Evolutionary conservation across 2,888 invertebrate genomes (phyloP), one percentile per base, ranked within the genome.

Genomic region (Amorpha juglandis): DNA sequence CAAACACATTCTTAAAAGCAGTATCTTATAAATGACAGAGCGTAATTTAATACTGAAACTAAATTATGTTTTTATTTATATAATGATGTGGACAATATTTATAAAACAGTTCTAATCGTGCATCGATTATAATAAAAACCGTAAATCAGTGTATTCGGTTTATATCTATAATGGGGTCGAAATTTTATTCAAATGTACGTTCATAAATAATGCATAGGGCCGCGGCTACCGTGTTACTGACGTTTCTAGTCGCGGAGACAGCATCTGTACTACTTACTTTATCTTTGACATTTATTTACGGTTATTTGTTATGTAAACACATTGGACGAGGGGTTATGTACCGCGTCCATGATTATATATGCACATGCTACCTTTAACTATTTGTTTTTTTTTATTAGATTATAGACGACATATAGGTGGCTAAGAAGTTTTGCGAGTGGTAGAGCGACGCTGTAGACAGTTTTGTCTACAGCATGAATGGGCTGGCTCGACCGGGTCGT

Each of bases 161-260:
- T 74, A 74, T 65, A 75, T 76, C 72, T 74, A 79, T 75, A 81
- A 78, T 76, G 72, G 79, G 75, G 72, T 78, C 71, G 73, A 76
- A 71, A 77, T 82, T 78, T 78, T 78, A 78, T 81, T 81, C 76
- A 79, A 77, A 75, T 79, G 76, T 78, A 74, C 70, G 68, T 74
- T 72, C 72, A 82, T 86, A 79, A 83, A 86, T 86, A 77, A 86
- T 86, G 77, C 75, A 85, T 82, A 66, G 69, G 70, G 71, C 72
- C 67, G 63, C 71, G 48, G 83, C 86, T 86, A 82, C 86, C 68
- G 86, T 83, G 75, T 83, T 85, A 83, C 81, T 69, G 73, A 71
- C 69, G 65, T 52, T 50, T 52, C 14, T 63, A 19, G 63, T 21
- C 52, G 33, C 53, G n/a, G 47, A 66, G 62, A 11, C 19, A 38